Conservation (phyloP, 2,797 vertebrate genomes). For the Bucorvus abyssinicus region DNA sequence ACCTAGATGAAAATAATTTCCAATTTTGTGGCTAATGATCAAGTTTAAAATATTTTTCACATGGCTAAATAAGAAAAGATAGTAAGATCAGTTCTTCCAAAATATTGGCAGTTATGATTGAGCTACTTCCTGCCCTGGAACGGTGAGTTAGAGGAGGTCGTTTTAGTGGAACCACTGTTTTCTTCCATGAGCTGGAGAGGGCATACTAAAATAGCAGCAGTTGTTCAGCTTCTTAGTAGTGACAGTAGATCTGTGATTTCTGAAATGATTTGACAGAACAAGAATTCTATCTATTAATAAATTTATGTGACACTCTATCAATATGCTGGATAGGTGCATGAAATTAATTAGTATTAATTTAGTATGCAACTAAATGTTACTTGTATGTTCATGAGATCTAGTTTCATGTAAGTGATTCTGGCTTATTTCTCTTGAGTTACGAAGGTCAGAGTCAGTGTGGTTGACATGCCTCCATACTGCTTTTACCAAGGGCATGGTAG, state of each 20-base stretch:
- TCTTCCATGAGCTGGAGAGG: neutral
- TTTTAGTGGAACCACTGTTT: neutral
- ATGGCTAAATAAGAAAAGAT: neutral
- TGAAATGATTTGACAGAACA: neutral
- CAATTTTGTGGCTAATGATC: neutral
- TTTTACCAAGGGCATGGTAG: neutral
- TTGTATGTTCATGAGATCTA: neutral
- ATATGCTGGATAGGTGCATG: neutral
- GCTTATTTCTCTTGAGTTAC: neutral
- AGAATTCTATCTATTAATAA: neutral
- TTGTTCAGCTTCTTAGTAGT: neutral
- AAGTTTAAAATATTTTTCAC: neutral
- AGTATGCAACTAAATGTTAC: neutral
- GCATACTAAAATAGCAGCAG: neutral
- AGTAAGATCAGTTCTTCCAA: neutral
- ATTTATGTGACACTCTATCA: neutral
- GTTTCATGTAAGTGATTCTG: neutral
- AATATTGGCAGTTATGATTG: neutral
- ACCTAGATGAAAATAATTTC: neutral
- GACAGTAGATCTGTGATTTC: neutral
- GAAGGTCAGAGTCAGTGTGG: neutral
- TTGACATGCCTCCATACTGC: neutral
- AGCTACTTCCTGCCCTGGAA: neutral
- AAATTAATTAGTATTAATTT: neutral
- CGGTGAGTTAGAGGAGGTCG: neutral